phyloP scores from a whole-genome alignment of 2,888 invertebrate genomes.

The Drosophila multiciliata region DNA sequence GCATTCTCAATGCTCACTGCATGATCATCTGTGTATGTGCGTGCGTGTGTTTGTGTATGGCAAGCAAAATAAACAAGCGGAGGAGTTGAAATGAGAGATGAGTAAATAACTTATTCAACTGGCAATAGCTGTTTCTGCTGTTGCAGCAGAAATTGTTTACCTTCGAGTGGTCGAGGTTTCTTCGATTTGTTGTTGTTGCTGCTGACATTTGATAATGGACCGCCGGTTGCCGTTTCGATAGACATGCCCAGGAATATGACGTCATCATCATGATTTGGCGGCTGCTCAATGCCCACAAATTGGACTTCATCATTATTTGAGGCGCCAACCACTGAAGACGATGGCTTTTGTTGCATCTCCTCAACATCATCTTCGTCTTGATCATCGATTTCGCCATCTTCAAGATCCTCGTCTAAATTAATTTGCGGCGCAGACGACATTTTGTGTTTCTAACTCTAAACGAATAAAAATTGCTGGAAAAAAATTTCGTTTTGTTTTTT shows the following conservation, averaged over 20 bases:
- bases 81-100: not conserved
- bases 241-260: constrained; percentile 53
- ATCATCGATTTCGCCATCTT: constrained; percentile 94
- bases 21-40: constrained; percentile 88
- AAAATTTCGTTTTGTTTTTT: constrained; percentile 2
- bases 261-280: constrained; percentile 46
- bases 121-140: not conserved
- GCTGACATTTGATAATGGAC: constrained; percentile 8
- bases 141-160: constrained; percentile 79
- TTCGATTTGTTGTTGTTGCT: constrained; percentile 77
- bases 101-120: not conserved
- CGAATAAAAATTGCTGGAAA: constrained; percentile 16
- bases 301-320: constrained; percentile 50
- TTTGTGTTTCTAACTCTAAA: constrained; percentile 11
- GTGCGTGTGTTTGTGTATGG: constrained; percentile 13
- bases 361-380: constrained; percentile 85
- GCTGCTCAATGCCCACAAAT: constrained; percentile 43
- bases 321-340: not conserved
- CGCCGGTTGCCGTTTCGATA: constrained; percentile 7
- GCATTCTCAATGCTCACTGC: constrained; percentile 92
- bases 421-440: constrained; percentile 53
- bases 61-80: not conserved
- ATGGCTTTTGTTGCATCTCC: constrained; percentile 11
- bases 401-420: constrained; percentile 88
- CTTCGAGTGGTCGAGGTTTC: constrained; percentile 86